Base-by-base conservation (phyloP, 2,888 invertebrate species). In the Drosophila subquinaria region DNA sequence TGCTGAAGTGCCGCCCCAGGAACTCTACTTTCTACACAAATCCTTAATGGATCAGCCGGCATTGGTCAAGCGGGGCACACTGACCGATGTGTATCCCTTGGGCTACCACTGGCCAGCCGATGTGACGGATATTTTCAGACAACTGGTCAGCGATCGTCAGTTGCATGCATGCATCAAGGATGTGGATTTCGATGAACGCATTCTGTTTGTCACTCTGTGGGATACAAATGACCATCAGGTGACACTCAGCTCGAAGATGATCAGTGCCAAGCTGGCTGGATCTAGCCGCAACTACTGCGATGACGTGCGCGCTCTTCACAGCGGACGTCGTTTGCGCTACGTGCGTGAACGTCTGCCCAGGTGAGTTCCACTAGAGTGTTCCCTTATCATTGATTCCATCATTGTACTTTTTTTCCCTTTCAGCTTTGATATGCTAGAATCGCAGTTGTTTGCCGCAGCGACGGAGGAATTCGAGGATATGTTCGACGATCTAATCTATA, bases 391-490 rank as follows among this genome's bases (percentile, higher is more conserved):
- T 36, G 36, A n/a, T n/a, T 2, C 2, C 36, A n/a, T n/a, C 4
- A 36, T 27, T 27, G 5, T 27, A 27, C 3, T 3, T 6, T 47
- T 15, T 30, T 10, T 5, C 2, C 2, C 2, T 15, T 48, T 10
- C n/a, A 51, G 51, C 20, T 51, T 51, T 36, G 23, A 51, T n/a
- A 51, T 51, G 20, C 17, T 51, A 13, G 51, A 51, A 20, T 51
- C 35, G 9, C 20, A 36, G n/a, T 13, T 51, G 51, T 36, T 36
- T 51, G 35, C 2, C 11, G 0, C 20, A 20, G 36, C 8, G 9
- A n/a, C 20, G 13, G 36, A 51, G 20, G 20, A 23, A n/a, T 36
- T 51, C 20, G 51, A 51, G 6, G 11, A 20, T 13, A 36, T 8
- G 4, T 51, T 51, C 15, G 42, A 42, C 10, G 42, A 42, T 15